Conservation (phyloP, 2,113 vertebrate genomes). For the Gracilinanus agilis region DNA sequence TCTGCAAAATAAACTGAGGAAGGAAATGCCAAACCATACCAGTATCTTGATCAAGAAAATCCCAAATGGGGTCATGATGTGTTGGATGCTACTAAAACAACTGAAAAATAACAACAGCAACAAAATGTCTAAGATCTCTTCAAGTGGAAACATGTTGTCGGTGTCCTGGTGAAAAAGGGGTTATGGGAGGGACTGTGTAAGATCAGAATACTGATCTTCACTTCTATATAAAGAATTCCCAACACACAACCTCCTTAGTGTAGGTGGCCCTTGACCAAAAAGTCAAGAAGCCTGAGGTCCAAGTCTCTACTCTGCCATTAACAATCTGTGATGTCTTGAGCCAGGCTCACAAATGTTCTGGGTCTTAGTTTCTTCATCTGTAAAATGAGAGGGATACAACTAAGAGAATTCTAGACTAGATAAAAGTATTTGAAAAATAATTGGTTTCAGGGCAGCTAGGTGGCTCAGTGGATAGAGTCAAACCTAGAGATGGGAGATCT, state of each 20-base stretch:
- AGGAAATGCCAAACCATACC: too few species aligned
- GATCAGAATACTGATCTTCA: background rate
- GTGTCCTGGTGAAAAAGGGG: background rate
- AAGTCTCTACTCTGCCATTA: background rate
- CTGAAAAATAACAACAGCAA: too few species aligned
- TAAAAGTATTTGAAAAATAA: background rate
- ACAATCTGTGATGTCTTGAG: background rate
- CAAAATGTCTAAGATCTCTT: background rate
- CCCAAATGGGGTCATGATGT: too few species aligned
- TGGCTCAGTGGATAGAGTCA: too few species aligned
- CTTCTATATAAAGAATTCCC: background rate
- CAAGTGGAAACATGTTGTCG: background rate
- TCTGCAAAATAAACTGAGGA: too few species aligned
- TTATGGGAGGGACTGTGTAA: background rate
- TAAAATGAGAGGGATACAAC: background rate
- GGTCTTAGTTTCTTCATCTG: background rate
- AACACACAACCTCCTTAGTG: background rate
- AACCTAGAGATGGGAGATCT: too few species aligned
- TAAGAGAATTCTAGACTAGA: background rate
- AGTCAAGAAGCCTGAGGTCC: background rate
- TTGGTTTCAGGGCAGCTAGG: too few species aligned
- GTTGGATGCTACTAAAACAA: too few species aligned
- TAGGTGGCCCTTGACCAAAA: too few species aligned
- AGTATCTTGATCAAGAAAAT: too few species aligned
- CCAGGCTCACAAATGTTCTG: background rate